Evolutionary conservation across 2,797 vertebrate genomes (phyloP).

Genomic region (Oreortyx pictus): DNA sequence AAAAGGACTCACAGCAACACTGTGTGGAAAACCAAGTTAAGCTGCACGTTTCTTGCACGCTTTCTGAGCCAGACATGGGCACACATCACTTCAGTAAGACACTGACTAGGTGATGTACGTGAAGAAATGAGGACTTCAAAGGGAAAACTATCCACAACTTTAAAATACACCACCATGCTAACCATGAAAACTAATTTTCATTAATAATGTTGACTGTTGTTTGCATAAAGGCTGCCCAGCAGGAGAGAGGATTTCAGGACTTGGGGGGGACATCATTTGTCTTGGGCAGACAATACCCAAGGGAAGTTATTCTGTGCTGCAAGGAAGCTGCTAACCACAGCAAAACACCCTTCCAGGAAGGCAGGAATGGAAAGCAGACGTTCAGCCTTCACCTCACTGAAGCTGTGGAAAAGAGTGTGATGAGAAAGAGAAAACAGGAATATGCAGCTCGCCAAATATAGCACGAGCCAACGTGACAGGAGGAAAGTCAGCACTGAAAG

Average conservation of each 20-base stretch:
- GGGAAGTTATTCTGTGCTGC: conserved; percentile 28
- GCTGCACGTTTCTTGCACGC: not conserved
- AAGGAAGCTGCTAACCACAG: conserved; percentile 41
- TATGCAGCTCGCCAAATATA: conserved; percentile 10
- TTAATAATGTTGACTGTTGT: not conserved
- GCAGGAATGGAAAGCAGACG: conserved; percentile 48
- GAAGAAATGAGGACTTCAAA: not conserved
- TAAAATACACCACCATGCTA: not conserved
- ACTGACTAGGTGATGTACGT: not conserved
- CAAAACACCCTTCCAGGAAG: conserved; percentile 46
- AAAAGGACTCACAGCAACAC: not conserved
- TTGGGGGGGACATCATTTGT: not conserved
- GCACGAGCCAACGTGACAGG: not conserved
- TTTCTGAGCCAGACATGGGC: not conserved
- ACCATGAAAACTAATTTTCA: not conserved
- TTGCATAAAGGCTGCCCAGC: conserved; percentile 1
- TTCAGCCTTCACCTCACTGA: conserved; percentile 8
- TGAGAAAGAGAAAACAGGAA: conserved; percentile 32
- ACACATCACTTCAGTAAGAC: not conserved
- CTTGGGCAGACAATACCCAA: not conserved
- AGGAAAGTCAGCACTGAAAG: not conserved
- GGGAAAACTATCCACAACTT: conserved; percentile 18
- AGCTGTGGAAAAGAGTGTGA: conserved; percentile 31
- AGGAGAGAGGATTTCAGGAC: not conserved
- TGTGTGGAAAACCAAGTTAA: not conserved